Base-by-base conservation (phyloP, 2,113 vertebrate genomes). In the Sinocyclocheilus rhinocerous region DNA sequence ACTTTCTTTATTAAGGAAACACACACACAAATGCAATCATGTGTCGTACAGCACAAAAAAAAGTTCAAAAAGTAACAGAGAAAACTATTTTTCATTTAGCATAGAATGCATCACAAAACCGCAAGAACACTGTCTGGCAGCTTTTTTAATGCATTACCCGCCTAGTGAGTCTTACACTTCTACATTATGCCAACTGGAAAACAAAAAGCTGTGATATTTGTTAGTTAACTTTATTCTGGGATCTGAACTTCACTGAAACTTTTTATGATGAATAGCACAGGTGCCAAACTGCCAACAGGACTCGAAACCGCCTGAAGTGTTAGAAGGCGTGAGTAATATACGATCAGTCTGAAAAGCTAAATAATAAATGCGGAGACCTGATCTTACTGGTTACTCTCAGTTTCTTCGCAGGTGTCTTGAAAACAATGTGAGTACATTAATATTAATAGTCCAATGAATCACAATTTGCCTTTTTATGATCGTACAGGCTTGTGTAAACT, bases 331-430 rank as follows among this genome's bases (percentile, higher is more conserved):
- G 84, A 88, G 76, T 36, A 80, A 88, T 61, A 86, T 33, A 33
- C 6, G 42, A 79, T 86, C 78, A 16, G 48, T 63, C 29, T 78
- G 63, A 78, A 33, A n/a, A 29, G 1, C 81, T 88, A 18, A 88
- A 86, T 88, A 88, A 86, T 86, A 69, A 75, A 88, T 84, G 76
- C 45, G 16, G 16, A 59, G 6, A 59, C 36, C 20, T 20, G 52
- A 78, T 18, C 45, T 22, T 55, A 48, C 16, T 70, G 48, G 39
- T 75, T 75, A 76, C 33, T 81, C 69, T 82, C 79, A 26, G 42
- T 48, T 63, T 48, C 24, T 57, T 57, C 29, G 2, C 76, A 36
- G 29, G 76, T 78, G 29, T 78, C 52, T 33, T 20, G 52, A 36
- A 57, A 57, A 57, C 76, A 78, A 22, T 76, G 15, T 1, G 15